Evolutionary conservation across 2,113 vertebrate genomes (phyloP).

Genomic region (Probosciger aterrimus): DNA sequence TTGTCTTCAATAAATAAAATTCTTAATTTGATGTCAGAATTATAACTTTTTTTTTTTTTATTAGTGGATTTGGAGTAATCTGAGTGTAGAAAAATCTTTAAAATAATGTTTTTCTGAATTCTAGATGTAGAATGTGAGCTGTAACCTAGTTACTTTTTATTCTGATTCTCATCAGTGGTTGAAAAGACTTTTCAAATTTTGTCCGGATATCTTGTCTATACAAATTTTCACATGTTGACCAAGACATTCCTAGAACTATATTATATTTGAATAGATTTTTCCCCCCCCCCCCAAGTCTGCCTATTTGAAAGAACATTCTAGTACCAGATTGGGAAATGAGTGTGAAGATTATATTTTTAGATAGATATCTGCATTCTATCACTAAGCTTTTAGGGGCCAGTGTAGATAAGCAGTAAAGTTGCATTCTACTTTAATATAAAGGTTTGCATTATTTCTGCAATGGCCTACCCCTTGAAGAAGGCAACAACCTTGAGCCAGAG

Average conservation of each 20-base stretch:
- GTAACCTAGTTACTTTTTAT: neutral
- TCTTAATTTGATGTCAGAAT: neutral
- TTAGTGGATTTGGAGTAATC: neutral
- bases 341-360: neutral
- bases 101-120: neutral
- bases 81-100: neutral
- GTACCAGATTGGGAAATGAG: neutral
- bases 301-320: neutral
- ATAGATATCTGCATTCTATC: neutral
- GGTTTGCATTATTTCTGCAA: neutral
- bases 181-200: neutral
- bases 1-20: neutral
- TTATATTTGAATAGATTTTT: neutral
- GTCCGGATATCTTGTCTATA: neutral
- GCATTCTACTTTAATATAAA: neutral
- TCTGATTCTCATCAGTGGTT: neutral
- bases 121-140: neutral
- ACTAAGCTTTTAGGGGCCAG: neutral
- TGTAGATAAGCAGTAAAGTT: neutral
- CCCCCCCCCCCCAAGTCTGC: fast-evolving
- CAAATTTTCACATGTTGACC: neutral
- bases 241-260: neutral
- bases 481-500: neutral
- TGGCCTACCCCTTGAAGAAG: neutral
- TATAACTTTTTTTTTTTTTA: neutral